Base-by-base conservation (phyloP, 2,888 invertebrate genomes). In the Clitarchus hookeri region DNA sequence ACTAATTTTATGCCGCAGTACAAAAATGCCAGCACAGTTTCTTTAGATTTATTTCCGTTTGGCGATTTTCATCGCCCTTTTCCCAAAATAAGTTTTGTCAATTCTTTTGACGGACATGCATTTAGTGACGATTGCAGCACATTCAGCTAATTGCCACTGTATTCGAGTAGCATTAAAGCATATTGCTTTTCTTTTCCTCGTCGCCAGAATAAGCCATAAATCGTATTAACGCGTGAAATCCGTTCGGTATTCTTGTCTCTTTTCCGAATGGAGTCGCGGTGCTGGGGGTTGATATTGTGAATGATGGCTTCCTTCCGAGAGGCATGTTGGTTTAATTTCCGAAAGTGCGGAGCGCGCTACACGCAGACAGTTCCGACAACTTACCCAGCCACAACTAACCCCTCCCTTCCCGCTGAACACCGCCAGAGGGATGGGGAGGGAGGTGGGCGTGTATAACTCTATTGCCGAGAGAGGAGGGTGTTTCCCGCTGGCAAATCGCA, bases 321-420 rank as follows among this genome's bases (percentile, higher is more conserved):
- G 65, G 6, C 65, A 6, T 4, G 65, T 65, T 65, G 65, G 65
- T 65, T 65, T 65, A 65, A 65, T 65, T 65, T 65, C 65, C 65
- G 65, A 65, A 65, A 65, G 65, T 65, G 65, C 65, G 65, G 65
- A 65, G 65, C 65, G 65, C 65, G 16, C 65, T 65, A 65, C 65
- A 65, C 65, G 65, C 65, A 65, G 13, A 6, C 65, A 65, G 65
- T 65, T 65, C 65, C 65, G 65, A 16, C 65, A 65, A 65, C 65
- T n/a, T 19, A 65, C 19, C 65, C 65, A 65, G 16, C 23, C 65
- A 23, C 65, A 23, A 65, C 65, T 16, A 65, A 65, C 65, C 6
- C 11, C 65, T 23, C 65, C 65, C 65, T 65, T 4, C 65, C 65
- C 11, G 23, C 6, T n/a, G n/a, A n/a, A n/a, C 65, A 4, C 65